Conservation (phyloP, 2,113 vertebrate species). For the Parus major region DNA sequence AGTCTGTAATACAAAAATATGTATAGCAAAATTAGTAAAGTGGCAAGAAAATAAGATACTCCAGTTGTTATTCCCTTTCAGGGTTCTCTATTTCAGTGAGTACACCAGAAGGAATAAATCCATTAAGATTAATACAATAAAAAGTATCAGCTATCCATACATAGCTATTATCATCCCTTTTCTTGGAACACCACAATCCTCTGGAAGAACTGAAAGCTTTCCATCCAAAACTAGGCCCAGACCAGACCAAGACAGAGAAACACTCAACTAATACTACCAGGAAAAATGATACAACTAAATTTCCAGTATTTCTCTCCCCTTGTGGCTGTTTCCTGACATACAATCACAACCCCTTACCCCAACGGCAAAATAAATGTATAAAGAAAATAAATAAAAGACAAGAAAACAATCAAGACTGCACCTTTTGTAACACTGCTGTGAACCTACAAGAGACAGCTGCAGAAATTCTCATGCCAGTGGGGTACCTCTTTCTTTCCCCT, state of each 20-base stretch:
- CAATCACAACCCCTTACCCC: rapidly evolving
- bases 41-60: background rate
- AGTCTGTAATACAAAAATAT: background rate
- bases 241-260: background rate
- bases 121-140: background rate
- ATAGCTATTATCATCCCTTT: background rate
- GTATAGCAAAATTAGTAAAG: background rate
- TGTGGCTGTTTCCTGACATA: background rate
- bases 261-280: background rate
- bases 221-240: background rate
- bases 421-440: background rate
- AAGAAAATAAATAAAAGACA: background rate
- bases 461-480: background rate
- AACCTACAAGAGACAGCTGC: background rate
- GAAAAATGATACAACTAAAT: background rate
- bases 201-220: background rate
- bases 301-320: background rate
- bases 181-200: background rate
- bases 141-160: background rate
- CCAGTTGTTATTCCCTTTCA: background rate
- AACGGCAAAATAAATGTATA: background rate
- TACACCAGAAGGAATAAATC: background rate
- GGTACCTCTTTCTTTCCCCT: background rate
- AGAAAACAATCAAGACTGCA: background rate
- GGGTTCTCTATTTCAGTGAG: background rate